These are phyloP conservation scores for Camponotus floridanus DNA, from an alignment of 1,140 invertebrate species.

Conservation along the genomic window DNA sequence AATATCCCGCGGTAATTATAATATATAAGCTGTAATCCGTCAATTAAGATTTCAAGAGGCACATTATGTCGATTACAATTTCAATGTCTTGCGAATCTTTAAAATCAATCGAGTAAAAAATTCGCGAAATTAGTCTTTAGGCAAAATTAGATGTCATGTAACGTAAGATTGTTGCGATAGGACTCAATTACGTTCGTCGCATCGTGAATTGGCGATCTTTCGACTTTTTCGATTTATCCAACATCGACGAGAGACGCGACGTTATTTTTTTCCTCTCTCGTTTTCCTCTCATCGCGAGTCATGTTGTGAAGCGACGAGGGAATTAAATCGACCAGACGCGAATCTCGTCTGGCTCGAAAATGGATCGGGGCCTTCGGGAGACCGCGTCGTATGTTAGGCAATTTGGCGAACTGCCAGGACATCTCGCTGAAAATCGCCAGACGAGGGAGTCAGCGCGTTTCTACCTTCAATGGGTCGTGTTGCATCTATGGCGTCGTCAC, in stretches of 20 bases:
- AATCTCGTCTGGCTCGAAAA: conserved; percentile 43
- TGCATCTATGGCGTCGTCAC: conserved; percentile 22
- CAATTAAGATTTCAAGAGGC: neutral
- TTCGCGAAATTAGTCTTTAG: conserved; percentile 23
- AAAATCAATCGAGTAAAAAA: neutral
- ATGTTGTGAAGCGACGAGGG: neutral
- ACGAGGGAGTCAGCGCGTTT: conserved; percentile 28
- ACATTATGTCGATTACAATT: neutral
- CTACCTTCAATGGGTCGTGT: conserved; percentile 40
- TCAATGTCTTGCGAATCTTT: neutral
- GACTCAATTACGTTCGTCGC: neutral
- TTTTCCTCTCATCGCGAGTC: conserved; percentile 16
- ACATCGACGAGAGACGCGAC: conserved; percentile 12
- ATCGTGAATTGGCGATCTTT: conserved; percentile 31
- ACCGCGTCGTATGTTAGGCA: conserved; percentile 39
- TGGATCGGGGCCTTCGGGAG: conserved; percentile 37
- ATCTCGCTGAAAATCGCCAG: conserved; percentile 10
- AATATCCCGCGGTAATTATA: too few species aligned
- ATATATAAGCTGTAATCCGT: neutral
- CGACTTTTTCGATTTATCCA: conserved; percentile 17
- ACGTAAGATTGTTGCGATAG: neutral
- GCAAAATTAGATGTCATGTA: conserved; percentile 3
- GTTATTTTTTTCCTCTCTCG: neutral
- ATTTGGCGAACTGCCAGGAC: conserved; percentile 50
- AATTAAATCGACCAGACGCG: conserved; percentile 13